These are phyloP conservation scores for Chelonia mydas DNA, from an alignment of 2,797 vertebrate species.

Conservation along the genomic window DNA sequence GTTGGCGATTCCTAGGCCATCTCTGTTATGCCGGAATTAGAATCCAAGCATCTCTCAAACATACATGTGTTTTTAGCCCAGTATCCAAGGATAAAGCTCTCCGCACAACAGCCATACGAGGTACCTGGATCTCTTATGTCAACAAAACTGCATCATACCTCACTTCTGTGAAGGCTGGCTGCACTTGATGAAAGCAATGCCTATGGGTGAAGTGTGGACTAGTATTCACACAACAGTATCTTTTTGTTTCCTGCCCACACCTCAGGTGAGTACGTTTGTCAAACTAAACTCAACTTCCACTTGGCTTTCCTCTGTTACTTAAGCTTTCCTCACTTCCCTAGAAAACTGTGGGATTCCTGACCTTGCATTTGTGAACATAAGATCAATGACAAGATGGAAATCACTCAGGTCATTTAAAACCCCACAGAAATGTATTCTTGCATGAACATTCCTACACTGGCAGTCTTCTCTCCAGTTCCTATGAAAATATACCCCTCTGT, in stretches of 20 bases:
- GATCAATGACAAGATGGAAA: not conserved
- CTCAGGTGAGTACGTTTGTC: not conserved
- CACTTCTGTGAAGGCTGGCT: not conserved
- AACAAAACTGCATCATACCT: not conserved
- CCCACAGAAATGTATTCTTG: not conserved
- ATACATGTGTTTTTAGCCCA: not conserved
- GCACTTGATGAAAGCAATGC: not conserved
- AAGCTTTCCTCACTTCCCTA: not conserved
- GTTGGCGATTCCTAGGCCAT: not conserved
- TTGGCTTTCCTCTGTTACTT: not conserved
- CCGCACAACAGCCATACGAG: not conserved
- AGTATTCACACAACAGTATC: not conserved
- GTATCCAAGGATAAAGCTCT: not conserved
- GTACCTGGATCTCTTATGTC: not conserved
- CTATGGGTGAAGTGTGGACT: not conserved
- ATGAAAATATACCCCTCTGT: not conserved
- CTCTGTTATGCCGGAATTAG: not conserved
- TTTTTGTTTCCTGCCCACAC: not conserved
- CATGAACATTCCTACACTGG: not conserved
- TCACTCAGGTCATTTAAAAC: not conserved
- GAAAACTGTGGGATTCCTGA: not conserved
- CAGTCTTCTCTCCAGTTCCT: not conserved
- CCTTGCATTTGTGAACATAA: not conserved
- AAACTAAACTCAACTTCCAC: not conserved
- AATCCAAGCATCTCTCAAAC: not conserved